These are phyloP conservation scores for Nemopilema nomurai DNA, from an alignment of 30 jellyfish, hydroid and myxozoan genomes.

Conservation along the genomic window DNA sequence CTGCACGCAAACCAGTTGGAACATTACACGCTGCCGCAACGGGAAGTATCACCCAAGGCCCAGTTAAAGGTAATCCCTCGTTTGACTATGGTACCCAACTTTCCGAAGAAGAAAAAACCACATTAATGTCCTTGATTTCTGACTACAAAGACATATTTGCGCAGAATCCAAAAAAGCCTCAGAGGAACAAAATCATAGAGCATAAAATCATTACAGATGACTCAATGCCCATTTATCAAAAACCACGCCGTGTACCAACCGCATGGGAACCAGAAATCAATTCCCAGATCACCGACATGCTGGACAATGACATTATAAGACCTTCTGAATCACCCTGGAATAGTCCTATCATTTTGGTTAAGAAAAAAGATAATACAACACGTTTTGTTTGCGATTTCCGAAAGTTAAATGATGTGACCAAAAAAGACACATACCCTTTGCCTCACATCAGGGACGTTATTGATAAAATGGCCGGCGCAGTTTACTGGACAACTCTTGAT, in stretches of 20 bases:
- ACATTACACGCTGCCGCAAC: slow-evolving; percentile 47
- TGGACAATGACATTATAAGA: slow-evolving; percentile 40
- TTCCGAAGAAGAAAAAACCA: slow-evolving; percentile 19
- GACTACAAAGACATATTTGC: slow-evolving; percentile 57
- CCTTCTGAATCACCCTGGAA: slow-evolving; percentile 56
- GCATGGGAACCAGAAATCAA: slow-evolving; percentile 36
- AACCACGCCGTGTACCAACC: slow-evolving; percentile 35
- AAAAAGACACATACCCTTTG: slow-evolving; percentile 53
- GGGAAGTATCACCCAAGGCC: slow-evolving; percentile 40
- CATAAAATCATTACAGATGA: slow-evolving; percentile 24
- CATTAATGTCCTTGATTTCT: slow-evolving; percentile 30
- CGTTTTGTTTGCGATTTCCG: slow-evolving; percentile 65
- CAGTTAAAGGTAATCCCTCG: slow-evolving; percentile 1
- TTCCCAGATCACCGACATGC: slow-evolving; percentile 32
- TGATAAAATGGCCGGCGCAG: slow-evolving; percentile 47
- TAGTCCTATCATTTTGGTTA: slow-evolving; percentile 50
- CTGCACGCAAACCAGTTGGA: slow-evolving; percentile 55
- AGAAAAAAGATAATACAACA: slow-evolving; percentile 54
- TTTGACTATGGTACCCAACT: slow-evolving; percentile 34
- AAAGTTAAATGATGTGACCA: slow-evolving; percentile 46
- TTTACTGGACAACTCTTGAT: slow-evolving; percentile 47
- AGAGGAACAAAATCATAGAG: background rate
- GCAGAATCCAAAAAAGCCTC: slow-evolving; percentile 12
- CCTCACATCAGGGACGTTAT: slow-evolving; percentile 64
- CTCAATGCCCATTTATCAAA: slow-evolving; percentile 24